Base-by-base conservation (phyloP, 2,888 invertebrate genomes). In the Cryptocheilus praepositus region DNA sequence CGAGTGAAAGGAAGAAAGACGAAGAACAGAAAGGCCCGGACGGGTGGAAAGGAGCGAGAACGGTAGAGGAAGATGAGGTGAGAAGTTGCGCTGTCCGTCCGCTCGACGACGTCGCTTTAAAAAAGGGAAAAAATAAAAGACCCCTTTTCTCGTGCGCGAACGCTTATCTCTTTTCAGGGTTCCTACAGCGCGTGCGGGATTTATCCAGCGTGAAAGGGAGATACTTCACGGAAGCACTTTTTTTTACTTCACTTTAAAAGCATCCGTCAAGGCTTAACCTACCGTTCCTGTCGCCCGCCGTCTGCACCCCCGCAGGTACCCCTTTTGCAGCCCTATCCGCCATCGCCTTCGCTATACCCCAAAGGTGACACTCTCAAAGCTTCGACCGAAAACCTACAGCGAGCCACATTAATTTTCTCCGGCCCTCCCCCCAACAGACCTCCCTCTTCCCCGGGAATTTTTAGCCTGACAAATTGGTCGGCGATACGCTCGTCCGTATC, bases 121-220 rank as follows among this genome's bases (percentile, higher is more conserved):
- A 53, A 22, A 11, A 22, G 28, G 28, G 15, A n/a, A 56, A 61
- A 55, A 56, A 55, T 49, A 71, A 61, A 60, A 61, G 49, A 61
- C 53, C 60, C 53, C 64, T 60, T 57, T 63, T 60, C 64, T 56
- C 70, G 57, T 46, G 46, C 45, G 45, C 45, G 46, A 58, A 11
- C 70, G 72, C 72, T 77, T 77, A 77, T 77, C 77, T 74, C 72
- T 67, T 67, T 71, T 71, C 75, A 71, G 68, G 58, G 21, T 46
- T 69, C 60, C 62, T 59, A 64, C 62, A 69, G 64, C 64, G 61
- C 70, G 63, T 61, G 68, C 64, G 65, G 67, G 73, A 77, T 78
- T 77, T 71, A 77, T 73, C 69, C 78, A 64, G 49, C 69, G 61
- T 75, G 70, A 77, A 77, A 78, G 65, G 65, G 63, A 69, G 65